Percentiles rank a stretch among this genome's conserved stretches.
Conservation (phyloP, 2,888 invertebrate species). For the Tuberolachnus salignus region DNA sequence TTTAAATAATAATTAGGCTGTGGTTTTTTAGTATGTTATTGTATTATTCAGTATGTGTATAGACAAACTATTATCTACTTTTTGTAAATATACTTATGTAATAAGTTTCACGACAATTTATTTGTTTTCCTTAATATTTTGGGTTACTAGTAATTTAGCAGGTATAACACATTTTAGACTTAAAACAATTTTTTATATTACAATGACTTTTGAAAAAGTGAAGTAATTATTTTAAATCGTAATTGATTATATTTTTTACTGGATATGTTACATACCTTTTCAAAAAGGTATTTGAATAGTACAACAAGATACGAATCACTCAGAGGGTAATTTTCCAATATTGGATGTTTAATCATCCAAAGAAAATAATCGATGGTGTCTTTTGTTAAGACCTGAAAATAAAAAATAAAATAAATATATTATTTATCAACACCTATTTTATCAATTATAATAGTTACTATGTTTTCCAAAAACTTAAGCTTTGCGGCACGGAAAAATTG, state of each 20-base stretch:
- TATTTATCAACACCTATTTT: background rate
- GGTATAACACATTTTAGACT: no score
- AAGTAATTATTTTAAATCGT: no score
- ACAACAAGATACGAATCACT: constrained; percentile 69
- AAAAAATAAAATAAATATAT: background rate
- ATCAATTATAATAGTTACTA: background rate
- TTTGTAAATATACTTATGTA: no score
- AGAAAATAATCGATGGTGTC: constrained; percentile 12
- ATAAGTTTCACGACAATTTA: no score
- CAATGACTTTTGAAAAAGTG: no score
- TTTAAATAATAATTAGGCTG: no score
- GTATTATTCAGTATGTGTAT: no score
- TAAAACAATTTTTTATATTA: no score
- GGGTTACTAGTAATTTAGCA: no score
- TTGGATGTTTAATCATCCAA: constrained; percentile 58
- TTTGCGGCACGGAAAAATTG: constrained; percentile 22
- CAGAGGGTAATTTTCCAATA: constrained; percentile 69
- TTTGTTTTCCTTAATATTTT: no score
- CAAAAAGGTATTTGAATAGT: constrained; percentile 72
- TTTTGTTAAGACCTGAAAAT: constrained; percentile 45
- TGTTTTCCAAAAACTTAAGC: background rate
- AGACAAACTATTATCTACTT: no score
- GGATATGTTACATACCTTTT: constrained; percentile 61
- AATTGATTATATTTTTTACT: background rate
- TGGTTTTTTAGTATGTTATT: no score